Conservation (phyloP, 2,113 vertebrate species). For the Halcyon malimbica region DNA sequence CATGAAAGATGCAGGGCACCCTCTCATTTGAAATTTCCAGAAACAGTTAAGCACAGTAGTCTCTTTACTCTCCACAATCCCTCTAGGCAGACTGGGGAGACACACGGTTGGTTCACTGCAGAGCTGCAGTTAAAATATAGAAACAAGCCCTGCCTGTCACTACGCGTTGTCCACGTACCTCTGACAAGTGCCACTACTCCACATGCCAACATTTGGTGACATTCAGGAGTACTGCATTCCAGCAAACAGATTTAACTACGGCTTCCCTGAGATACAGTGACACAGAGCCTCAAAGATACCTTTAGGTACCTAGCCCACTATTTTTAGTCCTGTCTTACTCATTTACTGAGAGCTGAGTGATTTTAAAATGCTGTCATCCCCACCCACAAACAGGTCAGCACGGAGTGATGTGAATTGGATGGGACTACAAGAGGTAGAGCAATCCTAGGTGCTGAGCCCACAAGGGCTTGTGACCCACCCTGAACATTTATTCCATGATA, state of each 20-base stretch:
- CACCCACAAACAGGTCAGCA: not conserved
- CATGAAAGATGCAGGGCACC: not conserved
- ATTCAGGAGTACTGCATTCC: not conserved
- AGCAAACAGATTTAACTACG: not conserved
- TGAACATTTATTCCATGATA: not conserved
- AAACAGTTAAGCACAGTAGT: not conserved
- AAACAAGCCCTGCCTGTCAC: slow-evolving; percentile 7
- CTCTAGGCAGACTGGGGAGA: not conserved
- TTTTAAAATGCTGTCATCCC: not conserved
- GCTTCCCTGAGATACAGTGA: slow-evolving; percentile 14
- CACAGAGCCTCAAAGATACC: slow-evolving; percentile 11
- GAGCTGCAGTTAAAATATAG: not conserved
- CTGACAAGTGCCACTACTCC: slow-evolving; percentile 32
- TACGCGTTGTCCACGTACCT: not conserved
- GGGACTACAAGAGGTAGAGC: not conserved
- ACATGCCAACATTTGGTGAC: not conserved
- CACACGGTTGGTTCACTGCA: not conserved
- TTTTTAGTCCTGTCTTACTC: not conserved
- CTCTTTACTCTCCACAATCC: not conserved
- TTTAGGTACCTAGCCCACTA: not conserved
- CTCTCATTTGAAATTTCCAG: not conserved
- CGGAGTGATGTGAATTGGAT: rapidly evolving
- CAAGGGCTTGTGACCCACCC: rapidly evolving
- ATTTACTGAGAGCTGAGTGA: not conserved
- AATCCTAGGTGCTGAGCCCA: not conserved